These are phyloP conservation scores for Coryphaenoides rupestris DNA, from an alignment of 2,113 vertebrate genomes.

Conservation along the genomic window DNA sequence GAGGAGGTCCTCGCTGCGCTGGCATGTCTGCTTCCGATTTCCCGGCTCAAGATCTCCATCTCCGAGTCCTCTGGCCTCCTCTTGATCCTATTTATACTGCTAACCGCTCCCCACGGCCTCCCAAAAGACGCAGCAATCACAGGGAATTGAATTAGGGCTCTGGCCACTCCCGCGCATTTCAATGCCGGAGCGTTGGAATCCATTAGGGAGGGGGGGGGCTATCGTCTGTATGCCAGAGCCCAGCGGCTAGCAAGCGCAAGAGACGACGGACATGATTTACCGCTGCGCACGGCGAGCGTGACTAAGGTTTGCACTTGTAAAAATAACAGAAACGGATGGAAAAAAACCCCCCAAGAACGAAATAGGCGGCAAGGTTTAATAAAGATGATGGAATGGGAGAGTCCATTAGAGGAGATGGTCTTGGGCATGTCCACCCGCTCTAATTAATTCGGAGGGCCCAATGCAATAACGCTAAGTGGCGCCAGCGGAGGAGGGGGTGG, in stretches of 20 bases:
- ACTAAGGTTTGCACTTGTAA: constrained; percentile 64
- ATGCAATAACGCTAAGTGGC: constrained; percentile 81
- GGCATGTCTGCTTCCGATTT: constrained; percentile 21
- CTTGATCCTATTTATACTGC: constrained; percentile 75
- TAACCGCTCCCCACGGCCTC: constrained; percentile 69
- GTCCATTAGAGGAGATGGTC: constrained; percentile 83
- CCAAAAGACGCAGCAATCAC: constrained; percentile 76
- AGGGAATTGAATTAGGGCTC: constrained; percentile 83
- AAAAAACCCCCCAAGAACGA: neutral
- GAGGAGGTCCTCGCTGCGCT: neutral
- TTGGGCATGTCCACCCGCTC: constrained; percentile 66
- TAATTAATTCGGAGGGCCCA: constrained; percentile 81
- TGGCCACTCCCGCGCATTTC: constrained; percentile 68
- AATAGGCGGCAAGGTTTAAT: constrained; percentile 76
- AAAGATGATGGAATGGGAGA: constrained; percentile 83
- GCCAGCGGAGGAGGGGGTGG: constrained; percentile 42
- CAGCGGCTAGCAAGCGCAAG: no score
- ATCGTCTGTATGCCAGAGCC: constrained; percentile 67
- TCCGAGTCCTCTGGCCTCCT: constrained; percentile 52
- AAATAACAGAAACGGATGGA: constrained; percentile 46
- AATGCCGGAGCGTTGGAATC: no score
- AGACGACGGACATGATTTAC: no score
- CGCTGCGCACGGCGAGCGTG: constrained; percentile 47
- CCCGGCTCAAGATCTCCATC: constrained; percentile 30
- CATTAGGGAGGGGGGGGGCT: no score